Conservation (phyloP, 2,797 vertebrate genomes). For the Anolis apletophallus region DNA sequence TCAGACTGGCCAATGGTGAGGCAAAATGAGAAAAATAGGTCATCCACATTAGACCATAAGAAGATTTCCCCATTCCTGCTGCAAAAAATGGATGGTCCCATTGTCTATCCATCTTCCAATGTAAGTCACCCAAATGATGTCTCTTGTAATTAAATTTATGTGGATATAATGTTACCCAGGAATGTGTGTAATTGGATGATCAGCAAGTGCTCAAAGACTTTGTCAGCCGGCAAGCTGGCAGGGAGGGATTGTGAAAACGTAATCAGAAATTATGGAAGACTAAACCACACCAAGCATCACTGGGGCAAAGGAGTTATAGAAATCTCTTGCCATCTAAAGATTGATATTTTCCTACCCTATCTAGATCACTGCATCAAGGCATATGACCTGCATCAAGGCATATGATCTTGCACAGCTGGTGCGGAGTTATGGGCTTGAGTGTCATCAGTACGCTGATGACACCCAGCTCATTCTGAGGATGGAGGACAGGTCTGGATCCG, state of each 20-base stretch:
- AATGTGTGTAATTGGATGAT: neutral
- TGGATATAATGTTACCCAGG: neutral
- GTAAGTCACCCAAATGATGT: neutral
- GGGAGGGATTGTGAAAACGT: neutral
- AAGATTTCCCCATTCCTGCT: neutral
- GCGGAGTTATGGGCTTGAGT: too few relatives aligned
- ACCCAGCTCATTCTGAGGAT: too few relatives aligned
- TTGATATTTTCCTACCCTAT: neutral
- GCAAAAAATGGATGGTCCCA: neutral
- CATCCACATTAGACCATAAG: neutral
- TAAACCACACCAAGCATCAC: too few relatives aligned
- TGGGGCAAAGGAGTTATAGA: neutral
- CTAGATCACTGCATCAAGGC: neutral
- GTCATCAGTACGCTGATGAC: too few relatives aligned
- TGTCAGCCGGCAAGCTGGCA: neutral
- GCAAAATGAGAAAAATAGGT: neutral
- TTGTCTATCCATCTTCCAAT: neutral
- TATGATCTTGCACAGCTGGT: too few relatives aligned
- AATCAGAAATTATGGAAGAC: neutral
- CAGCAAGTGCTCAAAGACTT: neutral
- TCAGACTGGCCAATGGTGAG: neutral
- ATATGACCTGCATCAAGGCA: neutral
- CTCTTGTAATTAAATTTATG: neutral
- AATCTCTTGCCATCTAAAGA: neutral
- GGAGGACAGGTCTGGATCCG: too few relatives aligned